Conservation (phyloP, 2,888 invertebrate species). For the Ceriagrion tenellum region DNA sequence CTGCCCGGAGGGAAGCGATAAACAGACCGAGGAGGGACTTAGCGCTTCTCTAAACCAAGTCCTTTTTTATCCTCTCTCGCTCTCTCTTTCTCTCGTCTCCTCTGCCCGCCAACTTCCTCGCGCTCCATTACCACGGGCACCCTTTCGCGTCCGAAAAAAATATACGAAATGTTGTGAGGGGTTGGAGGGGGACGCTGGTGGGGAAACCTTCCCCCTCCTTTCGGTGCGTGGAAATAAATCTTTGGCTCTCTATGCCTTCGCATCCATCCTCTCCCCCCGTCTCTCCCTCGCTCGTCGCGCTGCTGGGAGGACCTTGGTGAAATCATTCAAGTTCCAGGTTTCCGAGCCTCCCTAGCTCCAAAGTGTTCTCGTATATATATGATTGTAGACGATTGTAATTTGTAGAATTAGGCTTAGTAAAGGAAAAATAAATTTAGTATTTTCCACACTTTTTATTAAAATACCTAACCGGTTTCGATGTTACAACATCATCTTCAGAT, state of each 20-base stretch:
- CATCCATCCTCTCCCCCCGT: not conserved
- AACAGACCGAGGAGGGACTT: constrained; percentile 22
- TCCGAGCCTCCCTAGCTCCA: not conserved
- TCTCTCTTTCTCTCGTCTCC: too few relatives aligned
- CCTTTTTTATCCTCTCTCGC: not conserved
- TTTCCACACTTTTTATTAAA: too few relatives aligned
- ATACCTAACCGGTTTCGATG: too few relatives aligned
- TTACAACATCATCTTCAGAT: too few relatives aligned
- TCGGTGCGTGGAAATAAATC: not conserved
- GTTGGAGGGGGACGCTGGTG: not conserved
- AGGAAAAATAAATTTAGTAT: too few relatives aligned
- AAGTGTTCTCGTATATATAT: too few relatives aligned
- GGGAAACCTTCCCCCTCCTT: not conserved
- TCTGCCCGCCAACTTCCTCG: not conserved
- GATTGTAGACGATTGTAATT: too few relatives aligned
- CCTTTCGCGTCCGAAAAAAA: not conserved
- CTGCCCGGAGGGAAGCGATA: constrained; percentile 2
- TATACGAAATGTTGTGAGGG: not conserved
- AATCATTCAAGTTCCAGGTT: not conserved
- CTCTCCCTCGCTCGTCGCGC: not conserved
- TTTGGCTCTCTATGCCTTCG: not conserved
- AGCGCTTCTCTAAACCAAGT: not conserved
- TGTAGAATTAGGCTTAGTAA: too few relatives aligned
- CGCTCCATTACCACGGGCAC: not conserved
- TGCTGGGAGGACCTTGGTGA: not conserved